A percentile compares a stretch with the other conserved stretches of the same genome.
These are phyloP conservation scores for Serinus canaria DNA, from an alignment of 2,113 vertebrate genomes.

Conservation along the genomic window DNA sequence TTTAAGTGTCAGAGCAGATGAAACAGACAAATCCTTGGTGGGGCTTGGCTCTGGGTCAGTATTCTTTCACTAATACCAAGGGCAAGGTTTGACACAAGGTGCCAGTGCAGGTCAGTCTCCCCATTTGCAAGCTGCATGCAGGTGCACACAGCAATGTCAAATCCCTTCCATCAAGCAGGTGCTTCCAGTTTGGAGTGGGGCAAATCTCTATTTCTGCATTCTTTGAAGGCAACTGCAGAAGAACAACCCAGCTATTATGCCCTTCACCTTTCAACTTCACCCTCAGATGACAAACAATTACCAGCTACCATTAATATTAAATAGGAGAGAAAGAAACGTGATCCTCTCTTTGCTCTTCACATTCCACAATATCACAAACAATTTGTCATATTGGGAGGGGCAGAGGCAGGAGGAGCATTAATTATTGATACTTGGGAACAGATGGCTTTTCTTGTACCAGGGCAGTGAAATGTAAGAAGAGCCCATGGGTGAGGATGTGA, in stretches of 20 bases:
- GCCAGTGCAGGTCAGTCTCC: not conserved
- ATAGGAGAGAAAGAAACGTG: slow-evolving; percentile 49
- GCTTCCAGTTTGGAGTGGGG: not conserved
- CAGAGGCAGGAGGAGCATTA: slow-evolving; percentile 31
- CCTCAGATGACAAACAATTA: slow-evolving; percentile 59
- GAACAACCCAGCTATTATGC: not conserved
- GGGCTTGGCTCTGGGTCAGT: not conserved
- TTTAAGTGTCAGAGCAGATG: not conserved
- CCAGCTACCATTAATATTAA: slow-evolving; percentile 62
- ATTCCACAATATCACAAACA: slow-evolving; percentile 60
- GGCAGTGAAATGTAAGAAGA: slow-evolving; percentile 44
- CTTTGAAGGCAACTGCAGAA: not conserved
- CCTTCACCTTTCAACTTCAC: slow-evolving; percentile 56
- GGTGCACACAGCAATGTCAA: not conserved
- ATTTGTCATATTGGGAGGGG: slow-evolving; percentile 57
- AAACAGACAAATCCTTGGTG: not conserved
- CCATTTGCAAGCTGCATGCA: not conserved
- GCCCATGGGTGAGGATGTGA: slow-evolving; percentile 14
- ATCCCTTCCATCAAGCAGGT: not conserved
- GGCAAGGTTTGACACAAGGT: not conserved
- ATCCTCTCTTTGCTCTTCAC: slow-evolving; percentile 51
- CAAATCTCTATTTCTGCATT: not conserved
- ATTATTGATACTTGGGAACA: slow-evolving; percentile 63
- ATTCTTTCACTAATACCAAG: not conserved
- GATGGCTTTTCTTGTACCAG: slow-evolving; percentile 55